Conservation (phyloP, 2,113 vertebrate genomes). For the Erythrocebus patas region DNA sequence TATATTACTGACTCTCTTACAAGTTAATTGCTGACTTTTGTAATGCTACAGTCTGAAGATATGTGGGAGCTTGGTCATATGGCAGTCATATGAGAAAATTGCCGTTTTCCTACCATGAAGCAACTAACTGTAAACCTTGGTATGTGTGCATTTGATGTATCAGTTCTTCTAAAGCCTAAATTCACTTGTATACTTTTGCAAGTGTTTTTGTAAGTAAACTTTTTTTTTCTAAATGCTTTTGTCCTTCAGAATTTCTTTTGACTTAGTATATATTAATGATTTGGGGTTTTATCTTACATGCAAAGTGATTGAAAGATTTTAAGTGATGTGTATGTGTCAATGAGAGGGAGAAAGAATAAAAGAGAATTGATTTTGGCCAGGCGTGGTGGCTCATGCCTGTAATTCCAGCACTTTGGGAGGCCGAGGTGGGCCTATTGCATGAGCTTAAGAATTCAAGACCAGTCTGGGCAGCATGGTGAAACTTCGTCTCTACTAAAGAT, state of each 20-base stretch:
- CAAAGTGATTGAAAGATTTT: not conserved
- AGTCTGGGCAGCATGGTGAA: too few species aligned
- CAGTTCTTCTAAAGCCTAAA: not conserved
- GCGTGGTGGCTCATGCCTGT: too few species aligned
- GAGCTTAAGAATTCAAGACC: too few species aligned
- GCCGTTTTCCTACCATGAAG: not conserved
- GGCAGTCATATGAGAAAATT: not conserved
- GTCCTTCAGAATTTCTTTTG: conserved; percentile 22
- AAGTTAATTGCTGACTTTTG: not conserved
- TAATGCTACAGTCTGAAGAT: not conserved
- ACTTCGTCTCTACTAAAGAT: too few species aligned
- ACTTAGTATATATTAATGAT: not conserved
- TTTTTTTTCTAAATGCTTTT: not conserved
- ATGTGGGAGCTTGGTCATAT: not conserved
- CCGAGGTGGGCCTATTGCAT: too few species aligned
- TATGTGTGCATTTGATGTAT: not conserved
- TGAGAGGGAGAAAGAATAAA: not conserved
- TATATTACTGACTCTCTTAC: not conserved
- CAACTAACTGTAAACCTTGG: not conserved
- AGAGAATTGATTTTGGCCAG: too few species aligned
- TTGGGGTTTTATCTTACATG: not conserved
- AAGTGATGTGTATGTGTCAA: not conserved
- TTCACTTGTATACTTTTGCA: not conserved
- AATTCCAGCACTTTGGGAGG: too few species aligned
- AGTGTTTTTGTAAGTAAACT: not conserved